Percentiles rank a stretch among this genome's conserved stretches.
phyloP scores from a whole-genome alignment of 2,113 vertebrate genomes.

The Origma solitaria region DNA sequence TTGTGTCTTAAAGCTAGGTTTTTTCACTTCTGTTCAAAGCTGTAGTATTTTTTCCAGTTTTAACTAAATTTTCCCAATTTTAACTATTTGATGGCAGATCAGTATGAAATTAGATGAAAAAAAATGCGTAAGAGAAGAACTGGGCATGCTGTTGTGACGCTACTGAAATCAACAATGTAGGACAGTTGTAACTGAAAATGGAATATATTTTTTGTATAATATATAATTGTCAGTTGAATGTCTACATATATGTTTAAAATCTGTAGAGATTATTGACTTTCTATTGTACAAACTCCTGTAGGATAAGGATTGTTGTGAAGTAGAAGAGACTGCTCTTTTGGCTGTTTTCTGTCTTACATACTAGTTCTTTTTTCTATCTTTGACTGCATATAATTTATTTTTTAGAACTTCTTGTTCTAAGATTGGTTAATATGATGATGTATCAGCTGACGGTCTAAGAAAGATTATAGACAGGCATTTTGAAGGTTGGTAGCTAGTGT shows the following conservation, averaged over 20 bases:
- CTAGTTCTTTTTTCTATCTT: background rate
- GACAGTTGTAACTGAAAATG: background rate
- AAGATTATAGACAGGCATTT: background rate
- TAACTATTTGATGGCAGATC: background rate
- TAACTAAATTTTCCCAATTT: background rate
- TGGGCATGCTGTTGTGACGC: background rate
- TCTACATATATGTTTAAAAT: background rate
- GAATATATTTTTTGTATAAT: background rate
- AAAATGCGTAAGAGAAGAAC: background rate
- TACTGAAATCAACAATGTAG: background rate
- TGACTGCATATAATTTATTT: background rate
- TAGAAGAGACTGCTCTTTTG: background rate
- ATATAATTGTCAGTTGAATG: background rate
- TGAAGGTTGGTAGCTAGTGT: background rate
- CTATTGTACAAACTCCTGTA: background rate
- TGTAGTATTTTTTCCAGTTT: background rate
- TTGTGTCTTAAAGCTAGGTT: background rate
- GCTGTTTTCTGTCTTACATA: background rate
- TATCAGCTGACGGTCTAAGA: background rate
- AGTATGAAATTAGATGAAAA: background rate
- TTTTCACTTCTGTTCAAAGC: background rate
- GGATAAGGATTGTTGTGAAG: background rate
- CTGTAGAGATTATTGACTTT: background rate
- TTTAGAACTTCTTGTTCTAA: background rate
- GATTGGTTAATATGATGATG: background rate